A percentile compares a stretch with the other conserved stretches of the same genome.
phyloP scores from a whole-genome alignment of 2,113 vertebrate genomes.

The Menura novaehollandiae region DNA sequence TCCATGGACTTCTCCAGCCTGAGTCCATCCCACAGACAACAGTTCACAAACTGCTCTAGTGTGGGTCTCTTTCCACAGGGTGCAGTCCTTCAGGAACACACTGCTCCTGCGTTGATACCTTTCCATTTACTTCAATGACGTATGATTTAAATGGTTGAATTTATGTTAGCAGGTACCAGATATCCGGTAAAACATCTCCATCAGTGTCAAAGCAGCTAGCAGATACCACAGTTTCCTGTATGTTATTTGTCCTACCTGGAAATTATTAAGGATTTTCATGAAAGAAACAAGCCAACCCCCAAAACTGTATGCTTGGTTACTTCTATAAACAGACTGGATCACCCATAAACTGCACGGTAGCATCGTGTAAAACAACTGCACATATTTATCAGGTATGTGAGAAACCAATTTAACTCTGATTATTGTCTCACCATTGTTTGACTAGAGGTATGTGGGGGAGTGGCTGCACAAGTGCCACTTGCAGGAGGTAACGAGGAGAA shows the following conservation, averaged over 20 bases:
- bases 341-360: accelerated
- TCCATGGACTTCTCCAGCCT: neutral
- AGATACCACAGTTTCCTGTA: neutral
- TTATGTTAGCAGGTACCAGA: neutral
- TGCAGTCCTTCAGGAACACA: neutral
- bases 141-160: neutral
- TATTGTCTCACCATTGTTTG: neutral
- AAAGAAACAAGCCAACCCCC: neutral
- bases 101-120: neutral
- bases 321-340: neutral
- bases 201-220: neutral
- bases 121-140: neutral
- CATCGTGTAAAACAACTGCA: neutral
- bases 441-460: neutral
- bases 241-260: neutral
- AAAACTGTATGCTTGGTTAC: neutral
- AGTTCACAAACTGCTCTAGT: neutral
- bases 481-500: neutral
- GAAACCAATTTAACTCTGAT: neutral
- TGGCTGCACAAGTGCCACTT: neutral
- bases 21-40: neutral
- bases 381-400: neutral
- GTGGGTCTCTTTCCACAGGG: neutral
- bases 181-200: neutral
- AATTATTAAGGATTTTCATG: neutral